These are phyloP conservation scores for Pseudachorutes palmiensis DNA, from an alignment of 1,140 invertebrate species.

Conservation along the genomic window DNA sequence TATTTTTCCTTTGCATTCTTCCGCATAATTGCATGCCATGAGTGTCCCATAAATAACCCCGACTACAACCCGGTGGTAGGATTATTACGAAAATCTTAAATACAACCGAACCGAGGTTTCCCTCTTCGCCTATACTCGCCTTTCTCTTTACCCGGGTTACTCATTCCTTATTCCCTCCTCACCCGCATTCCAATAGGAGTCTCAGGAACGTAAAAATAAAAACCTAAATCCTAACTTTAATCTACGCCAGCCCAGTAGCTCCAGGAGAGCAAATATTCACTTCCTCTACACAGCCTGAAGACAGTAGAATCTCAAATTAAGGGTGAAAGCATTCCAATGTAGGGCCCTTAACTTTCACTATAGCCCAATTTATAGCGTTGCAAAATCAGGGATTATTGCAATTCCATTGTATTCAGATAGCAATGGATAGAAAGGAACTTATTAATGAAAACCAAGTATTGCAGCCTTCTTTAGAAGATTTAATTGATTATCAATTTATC, in stretches of 20 bases:
- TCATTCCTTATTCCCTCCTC: neutral
- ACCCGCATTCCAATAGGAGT: neutral
- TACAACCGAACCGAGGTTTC: conserved; percentile 33
- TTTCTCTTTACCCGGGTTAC: neutral
- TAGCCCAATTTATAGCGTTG: too few relatives aligned
- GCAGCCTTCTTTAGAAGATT: too few relatives aligned
- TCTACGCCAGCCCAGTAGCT: neutral
- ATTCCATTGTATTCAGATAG: too few relatives aligned
- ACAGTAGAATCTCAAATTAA: neutral
- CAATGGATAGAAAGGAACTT: too few relatives aligned
- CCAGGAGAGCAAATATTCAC: neutral
- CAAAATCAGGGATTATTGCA: too few relatives aligned
- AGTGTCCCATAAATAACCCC: conserved; percentile 38
- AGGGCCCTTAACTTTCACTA: neutral
- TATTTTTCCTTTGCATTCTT: conserved; percentile 38
- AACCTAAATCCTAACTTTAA: conserved; percentile 4
- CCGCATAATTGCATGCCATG: conserved; percentile 39
- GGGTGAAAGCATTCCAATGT: neutral
- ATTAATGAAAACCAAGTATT: too few relatives aligned
- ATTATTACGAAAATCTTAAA: conserved; percentile 37
- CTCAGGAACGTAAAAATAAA: neutral
- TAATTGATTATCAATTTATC: too few relatives aligned
- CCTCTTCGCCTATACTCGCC: conserved; percentile 10
- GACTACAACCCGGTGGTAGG: conserved; percentile 27
- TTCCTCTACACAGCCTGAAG: neutral